Evolutionary conservation across 2,113 vertebrate genomes (phyloP), one percentile per base, ranked within the genome.

Genomic region (Rafetus swinhoei): DNA sequence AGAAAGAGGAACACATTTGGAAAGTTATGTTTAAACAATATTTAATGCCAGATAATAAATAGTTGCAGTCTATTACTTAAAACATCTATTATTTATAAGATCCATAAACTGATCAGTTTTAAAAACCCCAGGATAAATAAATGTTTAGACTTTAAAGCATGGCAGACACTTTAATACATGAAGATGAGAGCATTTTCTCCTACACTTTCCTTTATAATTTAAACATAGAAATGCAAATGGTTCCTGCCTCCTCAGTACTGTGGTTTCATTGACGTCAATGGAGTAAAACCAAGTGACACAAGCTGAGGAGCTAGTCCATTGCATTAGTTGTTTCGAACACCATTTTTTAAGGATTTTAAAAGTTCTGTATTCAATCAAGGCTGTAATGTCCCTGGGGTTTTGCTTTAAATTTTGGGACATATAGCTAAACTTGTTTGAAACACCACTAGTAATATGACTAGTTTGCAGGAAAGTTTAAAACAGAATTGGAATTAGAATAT

Each of bases 261-360:
- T n/a, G 79, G 27, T 1, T 94, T 85, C 65, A n/a, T 50, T 88
- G 53, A 56, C 45, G 83, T 88, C n/a, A 88, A 92, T n/a, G 5
- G 8, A 91, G 60, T 2, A 76, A 81, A 0, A 39, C 65, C 86
- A 2, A 39, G 6, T 90, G 88, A 27, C 77, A 45, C 8, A 3
- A 81, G 39, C 79, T 18, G 52, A 91, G 92, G 89, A 74, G n/a
- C 21, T 83, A 54, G 50, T 9, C 2, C 62, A 15, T 25, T 90
- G 85, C 1, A 27, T 7, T 7, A 14, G 50, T 45, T 81, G 2
- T 88, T 91, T 79, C 7, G 8, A 86, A 83, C 22, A 0, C 1
- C 2, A 29, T 24, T 13, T 9, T 1, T 32, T 69, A 32, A 79
- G 60, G 22, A 15, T 21, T 80, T 81, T 90, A 45, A 24, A 22